phyloP scores from a whole-genome alignment of 2,888 invertebrate genomes.

The Hecatera dysodea region DNA sequence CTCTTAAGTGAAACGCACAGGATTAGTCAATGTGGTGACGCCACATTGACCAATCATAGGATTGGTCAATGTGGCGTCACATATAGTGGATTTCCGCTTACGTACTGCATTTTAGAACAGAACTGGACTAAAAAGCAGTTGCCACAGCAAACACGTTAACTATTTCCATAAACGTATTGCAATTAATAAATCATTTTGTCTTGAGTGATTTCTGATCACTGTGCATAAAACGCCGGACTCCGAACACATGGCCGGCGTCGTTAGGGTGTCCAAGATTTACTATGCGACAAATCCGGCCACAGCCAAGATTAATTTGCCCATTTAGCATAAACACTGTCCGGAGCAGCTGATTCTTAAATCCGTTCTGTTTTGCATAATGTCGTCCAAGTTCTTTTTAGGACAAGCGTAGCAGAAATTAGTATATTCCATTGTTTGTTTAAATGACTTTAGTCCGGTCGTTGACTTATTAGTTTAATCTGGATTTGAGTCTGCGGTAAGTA shows the following conservation, averaged over 20 bases:
- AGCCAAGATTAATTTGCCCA: slow-evolving; percentile 68
- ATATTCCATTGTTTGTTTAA: slow-evolving; percentile 55
- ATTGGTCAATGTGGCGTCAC: too few relatives aligned
- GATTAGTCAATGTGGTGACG: too few relatives aligned
- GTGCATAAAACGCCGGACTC: slow-evolving; percentile 5
- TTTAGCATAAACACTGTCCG: slow-evolving; percentile 69
- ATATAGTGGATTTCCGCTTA: too few relatives aligned
- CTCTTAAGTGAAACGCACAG: too few relatives aligned
- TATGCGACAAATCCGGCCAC: slow-evolving; percentile 58
- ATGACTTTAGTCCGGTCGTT: slow-evolving; percentile 41
- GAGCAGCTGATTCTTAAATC: slow-evolving; percentile 68
- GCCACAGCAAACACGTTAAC: not conserved
- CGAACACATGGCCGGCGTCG: slow-evolving; percentile 39
- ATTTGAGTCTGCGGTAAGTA: slow-evolving; percentile 27
- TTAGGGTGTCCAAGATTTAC: slow-evolving; percentile 66
- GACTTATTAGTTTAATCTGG: slow-evolving; percentile 42
- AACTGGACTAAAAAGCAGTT: not conserved
- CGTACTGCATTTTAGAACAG: not conserved
- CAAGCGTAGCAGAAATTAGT: slow-evolving; percentile 46
- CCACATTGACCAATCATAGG: too few relatives aligned
- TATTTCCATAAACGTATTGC: not conserved
- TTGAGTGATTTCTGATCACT: slow-evolving; percentile 23
- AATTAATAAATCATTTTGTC: slow-evolving; percentile 23
- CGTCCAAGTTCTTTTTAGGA: slow-evolving; percentile 59
- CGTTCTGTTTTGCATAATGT: slow-evolving; percentile 65